Conservation (phyloP, 2,888 invertebrate genomes). For the Agonopterix alstromeriana region DNA sequence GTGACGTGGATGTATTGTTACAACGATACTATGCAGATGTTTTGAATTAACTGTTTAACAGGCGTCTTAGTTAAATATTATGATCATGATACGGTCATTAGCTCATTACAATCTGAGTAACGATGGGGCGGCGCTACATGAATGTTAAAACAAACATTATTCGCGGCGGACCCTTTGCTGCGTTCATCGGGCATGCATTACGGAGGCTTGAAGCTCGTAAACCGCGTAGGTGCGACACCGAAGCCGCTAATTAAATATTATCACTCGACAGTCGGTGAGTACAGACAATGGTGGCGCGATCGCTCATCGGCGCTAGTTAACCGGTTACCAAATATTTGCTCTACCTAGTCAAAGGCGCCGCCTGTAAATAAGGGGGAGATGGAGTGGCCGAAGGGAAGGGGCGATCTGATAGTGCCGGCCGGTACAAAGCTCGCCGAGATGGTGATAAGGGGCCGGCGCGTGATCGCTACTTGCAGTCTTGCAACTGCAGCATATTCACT, state of each 20-base stretch:
- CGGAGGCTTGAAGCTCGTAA: slow-evolving; percentile 33
- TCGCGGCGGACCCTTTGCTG: slow-evolving; percentile 54
- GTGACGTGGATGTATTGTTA: slow-evolving; percentile 25
- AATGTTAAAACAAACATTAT: slow-evolving; percentile 54
- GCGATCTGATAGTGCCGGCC: slow-evolving; percentile 56
- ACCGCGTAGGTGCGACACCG: slow-evolving; percentile 63
- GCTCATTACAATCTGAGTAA: slow-evolving; percentile 52
- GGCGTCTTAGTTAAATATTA: slow-evolving; percentile 28
- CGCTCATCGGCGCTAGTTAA: slow-evolving; percentile 67
- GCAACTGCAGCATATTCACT: slow-evolving; percentile 4
- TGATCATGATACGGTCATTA: slow-evolving; percentile 46
- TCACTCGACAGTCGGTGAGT: slow-evolving; percentile 56
- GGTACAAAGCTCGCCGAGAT: slow-evolving; percentile 54
- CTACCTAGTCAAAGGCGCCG: slow-evolving; percentile 64
- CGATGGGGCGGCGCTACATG: slow-evolving; percentile 41
- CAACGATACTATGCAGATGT: slow-evolving; percentile 23
- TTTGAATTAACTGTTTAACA: slow-evolving; percentile 14
- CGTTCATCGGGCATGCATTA: slow-evolving; percentile 37
- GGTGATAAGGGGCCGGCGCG: slow-evolving; percentile 47
- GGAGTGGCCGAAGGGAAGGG: slow-evolving; percentile 32
- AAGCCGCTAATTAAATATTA: slow-evolving; percentile 73
- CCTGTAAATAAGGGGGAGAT: slow-evolving; percentile 51
- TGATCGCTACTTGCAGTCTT: slow-evolving; percentile 30
- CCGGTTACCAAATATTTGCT: slow-evolving; percentile 69
- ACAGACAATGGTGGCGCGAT: slow-evolving; percentile 59